Base-by-base conservation (phyloP, 2,113 vertebrate genomes). In the Cheilinus undulatus region DNA sequence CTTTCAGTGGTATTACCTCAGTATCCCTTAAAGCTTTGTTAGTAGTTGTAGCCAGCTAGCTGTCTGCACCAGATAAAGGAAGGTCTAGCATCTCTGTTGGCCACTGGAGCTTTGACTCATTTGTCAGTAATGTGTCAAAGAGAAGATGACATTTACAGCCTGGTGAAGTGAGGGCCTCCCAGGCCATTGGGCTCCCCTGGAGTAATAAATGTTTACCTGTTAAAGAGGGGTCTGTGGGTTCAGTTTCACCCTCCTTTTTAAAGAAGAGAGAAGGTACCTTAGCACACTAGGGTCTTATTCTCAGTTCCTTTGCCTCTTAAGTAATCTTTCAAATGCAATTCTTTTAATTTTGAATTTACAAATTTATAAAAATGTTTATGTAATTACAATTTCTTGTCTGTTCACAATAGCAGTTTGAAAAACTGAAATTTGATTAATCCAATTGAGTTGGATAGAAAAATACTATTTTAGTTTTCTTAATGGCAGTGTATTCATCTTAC, bases 161-260 rank as follows among this genome's bases (percentile, higher is more conserved):
- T 91, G 92, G 93, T 94, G 94, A 95, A 95, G 95, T 95, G 95
- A 94, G 94, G 93, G 93, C 94, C 95, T 95, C 94, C 91, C 93
- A 95, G 95, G 95, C 95, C 93, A 93, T 92, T 93, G 93, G 94
- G 94, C 94, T 95, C 93, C 93, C 82, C 95, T 93, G 93, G 96
- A 96, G 95, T 97, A 97, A 98, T 96, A 97, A 96, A 96, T 97
- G 96, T 96, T 97, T 97, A 96, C 95, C 95, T 96, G 97, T 95
- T 95, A 94, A 94, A 96, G 95, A 95, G 93, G 93, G 92, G 93
- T 93, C 92, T 90, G 91, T 93, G 93, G 93, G 94, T 95, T 95
- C 92, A 69, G 88, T 81, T 93, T 95, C 95, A n/a, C n/a, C n/a
- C n/a, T 40, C 94, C 14, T 68, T 74, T 95, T 94, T 95, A 75